Percentiles rank a stretch among this genome's conserved stretches.
Conservation (phyloP, 1,140 invertebrate species). For the Nebria ingens region DNA sequence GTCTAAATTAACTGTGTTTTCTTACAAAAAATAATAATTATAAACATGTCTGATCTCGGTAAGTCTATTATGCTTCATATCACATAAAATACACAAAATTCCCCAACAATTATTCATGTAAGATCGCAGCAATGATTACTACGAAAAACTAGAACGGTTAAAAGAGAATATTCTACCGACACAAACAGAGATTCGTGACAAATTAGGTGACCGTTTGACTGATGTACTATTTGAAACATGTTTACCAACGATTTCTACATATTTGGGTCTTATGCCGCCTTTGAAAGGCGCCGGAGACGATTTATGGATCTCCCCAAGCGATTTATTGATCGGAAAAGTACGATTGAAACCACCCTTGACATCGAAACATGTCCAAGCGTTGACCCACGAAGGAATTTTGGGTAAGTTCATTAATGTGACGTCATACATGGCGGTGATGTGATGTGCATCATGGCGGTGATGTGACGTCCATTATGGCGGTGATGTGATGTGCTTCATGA, state of each 20-base stretch:
- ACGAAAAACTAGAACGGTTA: slow-evolving; percentile 13
- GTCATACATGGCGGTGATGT: too few relatives aligned
- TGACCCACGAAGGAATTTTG: slow-evolving; percentile 36
- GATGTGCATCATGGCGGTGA: too few relatives aligned
- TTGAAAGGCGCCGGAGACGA: slow-evolving; percentile 24
- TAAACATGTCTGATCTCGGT: background rate
- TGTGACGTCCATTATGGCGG: too few relatives aligned
- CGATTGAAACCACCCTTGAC: slow-evolving; percentile 27
- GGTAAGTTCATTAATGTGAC: too few relatives aligned
- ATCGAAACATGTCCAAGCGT: slow-evolving; percentile 29
- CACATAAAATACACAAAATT: background rate
- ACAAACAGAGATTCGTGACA: slow-evolving; percentile 13
- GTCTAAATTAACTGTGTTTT: background rate
- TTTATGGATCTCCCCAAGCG: slow-evolving; percentile 33
- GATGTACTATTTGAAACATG: slow-evolving; percentile 25
- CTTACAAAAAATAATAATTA: background rate
- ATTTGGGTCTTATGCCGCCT: slow-evolving; percentile 24
- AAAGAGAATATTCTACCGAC: slow-evolving; percentile 13
- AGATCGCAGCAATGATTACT: slow-evolving; percentile 16
- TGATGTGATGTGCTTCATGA: too few relatives aligned
- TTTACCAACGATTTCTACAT: slow-evolving; percentile 19
- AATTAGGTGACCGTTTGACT: slow-evolving; percentile 21
- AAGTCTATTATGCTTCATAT: background rate
- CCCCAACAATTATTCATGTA: slow-evolving; percentile 3
- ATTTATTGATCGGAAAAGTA: slow-evolving; percentile 29